These are phyloP conservation scores for Syngnathus floridae DNA, from an alignment of 2,113 vertebrate species.

Conservation along the genomic window DNA sequence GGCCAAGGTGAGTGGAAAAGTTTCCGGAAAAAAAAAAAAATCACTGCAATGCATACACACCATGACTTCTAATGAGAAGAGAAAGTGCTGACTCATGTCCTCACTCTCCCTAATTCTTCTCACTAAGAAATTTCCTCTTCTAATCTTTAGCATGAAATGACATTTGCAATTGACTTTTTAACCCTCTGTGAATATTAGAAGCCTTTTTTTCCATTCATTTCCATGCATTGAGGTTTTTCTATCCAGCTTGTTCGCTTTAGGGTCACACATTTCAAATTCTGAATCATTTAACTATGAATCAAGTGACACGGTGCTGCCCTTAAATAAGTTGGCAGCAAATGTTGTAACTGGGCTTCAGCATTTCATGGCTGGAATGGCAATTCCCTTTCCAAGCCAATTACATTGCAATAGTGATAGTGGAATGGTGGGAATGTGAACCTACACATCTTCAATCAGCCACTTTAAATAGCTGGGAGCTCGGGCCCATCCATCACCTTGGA, in stretches of 20 bases:
- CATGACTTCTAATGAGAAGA: slow-evolving; percentile 29
- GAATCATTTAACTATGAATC: background rate
- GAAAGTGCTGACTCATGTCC: slow-evolving; percentile 26
- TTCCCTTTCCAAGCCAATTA: slow-evolving; percentile 13
- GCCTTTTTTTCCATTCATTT: background rate
- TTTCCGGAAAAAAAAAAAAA: slow-evolving; percentile 9
- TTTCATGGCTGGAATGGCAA: slow-evolving; percentile 15
- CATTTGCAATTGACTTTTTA: slow-evolving; percentile 1
- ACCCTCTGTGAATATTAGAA: background rate
- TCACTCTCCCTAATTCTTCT: slow-evolving; percentile 4
- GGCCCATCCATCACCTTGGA: slow-evolving; percentile 40
- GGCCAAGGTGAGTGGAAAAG: slow-evolving; percentile 26
- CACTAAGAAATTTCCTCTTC: slow-evolving; percentile 3
- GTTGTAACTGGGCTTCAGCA: background rate
- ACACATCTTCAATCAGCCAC: slow-evolving; percentile 10
- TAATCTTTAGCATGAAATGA: slow-evolving; percentile 5
- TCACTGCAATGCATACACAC: slow-evolving; percentile 12
- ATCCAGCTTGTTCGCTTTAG: background rate
- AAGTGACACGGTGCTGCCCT: background rate
- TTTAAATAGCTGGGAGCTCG: slow-evolving; percentile 26
- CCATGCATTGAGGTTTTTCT: background rate
- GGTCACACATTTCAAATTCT: background rate
- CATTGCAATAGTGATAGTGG: background rate
- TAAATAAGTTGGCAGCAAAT: background rate
- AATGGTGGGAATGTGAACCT: slow-evolving; percentile 1